Conservation (phyloP, 2,113 vertebrate species). For the Macrotus californicus region DNA sequence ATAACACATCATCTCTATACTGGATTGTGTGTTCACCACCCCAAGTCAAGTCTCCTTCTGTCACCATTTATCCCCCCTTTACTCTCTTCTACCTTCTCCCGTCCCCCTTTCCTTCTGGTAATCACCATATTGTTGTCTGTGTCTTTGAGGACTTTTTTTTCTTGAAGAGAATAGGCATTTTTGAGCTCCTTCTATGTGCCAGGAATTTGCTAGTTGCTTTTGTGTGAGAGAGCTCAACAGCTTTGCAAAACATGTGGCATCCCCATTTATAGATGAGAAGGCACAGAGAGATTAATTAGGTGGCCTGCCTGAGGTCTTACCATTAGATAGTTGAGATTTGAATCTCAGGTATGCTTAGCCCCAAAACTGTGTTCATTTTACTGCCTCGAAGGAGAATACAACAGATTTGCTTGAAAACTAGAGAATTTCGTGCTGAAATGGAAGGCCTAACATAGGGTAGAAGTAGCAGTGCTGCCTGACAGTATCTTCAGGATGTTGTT, state of each 20-base stretch:
- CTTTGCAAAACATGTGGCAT: neutral
- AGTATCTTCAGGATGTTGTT: neutral
- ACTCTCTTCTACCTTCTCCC: neutral
- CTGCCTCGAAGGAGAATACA: neutral
- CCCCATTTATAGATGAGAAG: neutral
- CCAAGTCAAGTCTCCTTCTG: neutral
- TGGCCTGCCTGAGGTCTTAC: neutral
- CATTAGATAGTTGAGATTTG: slow-evolving; percentile 4
- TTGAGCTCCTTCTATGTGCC: neutral
- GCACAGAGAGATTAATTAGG: neutral
- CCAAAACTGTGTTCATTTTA: neutral
- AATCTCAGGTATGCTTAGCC: neutral
- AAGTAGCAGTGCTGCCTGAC: neutral
- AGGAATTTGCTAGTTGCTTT: neutral
- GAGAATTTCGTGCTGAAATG: neutral
- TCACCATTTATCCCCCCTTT: neutral
- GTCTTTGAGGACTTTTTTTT: neutral
- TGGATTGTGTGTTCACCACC: neutral
- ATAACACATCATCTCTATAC: neutral
- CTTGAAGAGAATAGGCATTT: neutral
- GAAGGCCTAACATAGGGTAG: neutral
- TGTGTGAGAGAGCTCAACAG: neutral
- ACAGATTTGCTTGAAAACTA: neutral
- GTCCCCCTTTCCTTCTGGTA: neutral
- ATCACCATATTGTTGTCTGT: neutral